A percentile compares a stretch with the other conserved stretches of the same genome.
Evolutionary conservation across 2,113 vertebrate genomes (phyloP).

Genomic region (Oreochromis spilurus): DNA sequence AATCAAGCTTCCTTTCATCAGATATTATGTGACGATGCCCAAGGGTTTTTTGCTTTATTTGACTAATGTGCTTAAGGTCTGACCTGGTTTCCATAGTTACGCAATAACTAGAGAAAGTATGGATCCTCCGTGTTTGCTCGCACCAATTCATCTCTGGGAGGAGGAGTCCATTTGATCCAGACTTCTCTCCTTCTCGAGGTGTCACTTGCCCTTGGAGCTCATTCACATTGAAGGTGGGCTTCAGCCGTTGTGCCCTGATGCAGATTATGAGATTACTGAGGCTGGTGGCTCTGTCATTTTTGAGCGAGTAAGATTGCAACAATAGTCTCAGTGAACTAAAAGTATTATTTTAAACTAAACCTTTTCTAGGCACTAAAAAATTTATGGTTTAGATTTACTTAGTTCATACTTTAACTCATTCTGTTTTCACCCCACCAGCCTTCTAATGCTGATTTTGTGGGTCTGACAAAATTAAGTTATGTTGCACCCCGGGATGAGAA

Average conservation of each 20-base stretch:
- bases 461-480: rapidly evolving
- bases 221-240: neutral
- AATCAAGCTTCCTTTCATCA: neutral
- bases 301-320: neutral
- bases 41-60: conserved; percentile 15
- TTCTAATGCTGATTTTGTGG: rapidly evolving
- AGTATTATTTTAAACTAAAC: neutral
- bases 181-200: neutral
- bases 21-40: conserved; percentile 14
- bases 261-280: neutral
- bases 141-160: conserved; percentile 16
- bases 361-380: neutral
- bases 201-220: neutral
- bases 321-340: neutral
- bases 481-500: neutral
- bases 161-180: neutral
- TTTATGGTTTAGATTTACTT: neutral
- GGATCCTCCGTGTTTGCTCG: conserved; percentile 5
- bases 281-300: neutral
- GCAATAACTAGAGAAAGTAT: conserved; percentile 42
- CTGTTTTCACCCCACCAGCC: neutral
- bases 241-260: neutral
- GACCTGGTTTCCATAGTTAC: conserved; percentile 74
- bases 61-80: conserved; percentile 13
- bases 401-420: neutral